Conservation (phyloP, 2,888 invertebrate genomes). For the Ptychoptera contaminata region DNA sequence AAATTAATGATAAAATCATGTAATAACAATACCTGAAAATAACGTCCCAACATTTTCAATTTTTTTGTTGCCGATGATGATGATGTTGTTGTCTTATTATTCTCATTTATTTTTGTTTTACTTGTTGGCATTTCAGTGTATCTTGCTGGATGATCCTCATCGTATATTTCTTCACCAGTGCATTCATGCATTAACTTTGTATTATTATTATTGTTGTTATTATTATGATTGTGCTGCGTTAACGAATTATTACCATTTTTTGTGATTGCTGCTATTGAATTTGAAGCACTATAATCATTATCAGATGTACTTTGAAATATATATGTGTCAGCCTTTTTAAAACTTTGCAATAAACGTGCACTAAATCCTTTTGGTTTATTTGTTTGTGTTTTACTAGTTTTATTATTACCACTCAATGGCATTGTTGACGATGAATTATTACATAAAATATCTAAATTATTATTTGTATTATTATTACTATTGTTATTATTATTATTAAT, state of each 20-base stretch:
- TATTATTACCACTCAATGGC: neutral
- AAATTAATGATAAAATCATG: too few relatives aligned
- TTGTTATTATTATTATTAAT: neutral
- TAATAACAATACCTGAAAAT: conserved; percentile 40
- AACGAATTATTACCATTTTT: neutral
- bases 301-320: neutral
- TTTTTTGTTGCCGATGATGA: conserved; percentile 34
- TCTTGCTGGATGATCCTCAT: neutral
- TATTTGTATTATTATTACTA: too few relatives aligned
- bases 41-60: conserved; percentile 45
- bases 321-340: conserved; percentile 13
- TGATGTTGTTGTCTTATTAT: conserved; percentile 23
- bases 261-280: conserved; percentile 10
- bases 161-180: neutral
- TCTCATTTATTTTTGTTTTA: too few relatives aligned
- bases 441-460: conserved; percentile 1
- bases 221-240: neutral
- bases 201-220: conserved; percentile 1
- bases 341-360: conserved; percentile 14
- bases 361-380: conserved; percentile 13
- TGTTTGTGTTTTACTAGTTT: neutral
- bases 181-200: too few relatives aligned
- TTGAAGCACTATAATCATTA: conserved; percentile 4
- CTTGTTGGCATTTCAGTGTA: too few relatives aligned
- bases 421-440: conserved; percentile 5